Conservation (phyloP, 2,888 invertebrate genomes). For the Archaeoteleia sp. region DNA sequence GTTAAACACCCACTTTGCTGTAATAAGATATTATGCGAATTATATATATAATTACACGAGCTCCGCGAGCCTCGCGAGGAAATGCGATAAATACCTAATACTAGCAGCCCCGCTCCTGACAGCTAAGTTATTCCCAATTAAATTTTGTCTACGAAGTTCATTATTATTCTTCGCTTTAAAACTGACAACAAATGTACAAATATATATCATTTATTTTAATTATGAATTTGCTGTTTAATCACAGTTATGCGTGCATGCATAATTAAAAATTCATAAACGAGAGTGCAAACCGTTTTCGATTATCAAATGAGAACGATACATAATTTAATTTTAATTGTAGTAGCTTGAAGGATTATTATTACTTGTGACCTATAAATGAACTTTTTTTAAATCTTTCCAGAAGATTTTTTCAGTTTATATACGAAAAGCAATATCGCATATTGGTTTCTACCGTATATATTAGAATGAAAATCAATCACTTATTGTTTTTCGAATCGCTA, state of each 20-base stretch:
- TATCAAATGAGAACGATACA: too few species aligned
- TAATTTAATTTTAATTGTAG: too few species aligned
- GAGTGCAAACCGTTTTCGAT: constrained; percentile 9
- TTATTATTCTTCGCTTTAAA: constrained; percentile 29
- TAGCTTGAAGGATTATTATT: too few species aligned
- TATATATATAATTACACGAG: constrained; percentile 46
- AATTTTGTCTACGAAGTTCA: constrained; percentile 37
- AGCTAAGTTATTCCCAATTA: constrained; percentile 46
- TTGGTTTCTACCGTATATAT: too few species aligned
- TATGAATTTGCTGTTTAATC: constrained; percentile 32
- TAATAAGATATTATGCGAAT: constrained; percentile 49
- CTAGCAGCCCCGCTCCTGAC: constrained; percentile 37
- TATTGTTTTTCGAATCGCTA: too few species aligned
- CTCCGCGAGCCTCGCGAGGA: constrained; percentile 22
- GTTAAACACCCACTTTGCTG: constrained; percentile 39
- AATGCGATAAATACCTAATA: constrained; percentile 44
- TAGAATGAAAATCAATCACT: too few species aligned
- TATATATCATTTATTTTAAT: constrained; percentile 25
- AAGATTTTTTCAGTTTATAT: too few species aligned
- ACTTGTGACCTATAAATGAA: too few species aligned
- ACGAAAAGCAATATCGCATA: too few species aligned
- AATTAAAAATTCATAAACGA: constrained; percentile 4
- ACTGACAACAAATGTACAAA: constrained; percentile 39
- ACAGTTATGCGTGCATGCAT: constrained; percentile 3
- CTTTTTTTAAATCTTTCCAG: too few species aligned